Evolutionary conservation across 2,888 invertebrate genomes (phyloP), one percentile per base, ranked within the genome.

Genomic region (Lithophane semibrunnea): DNA sequence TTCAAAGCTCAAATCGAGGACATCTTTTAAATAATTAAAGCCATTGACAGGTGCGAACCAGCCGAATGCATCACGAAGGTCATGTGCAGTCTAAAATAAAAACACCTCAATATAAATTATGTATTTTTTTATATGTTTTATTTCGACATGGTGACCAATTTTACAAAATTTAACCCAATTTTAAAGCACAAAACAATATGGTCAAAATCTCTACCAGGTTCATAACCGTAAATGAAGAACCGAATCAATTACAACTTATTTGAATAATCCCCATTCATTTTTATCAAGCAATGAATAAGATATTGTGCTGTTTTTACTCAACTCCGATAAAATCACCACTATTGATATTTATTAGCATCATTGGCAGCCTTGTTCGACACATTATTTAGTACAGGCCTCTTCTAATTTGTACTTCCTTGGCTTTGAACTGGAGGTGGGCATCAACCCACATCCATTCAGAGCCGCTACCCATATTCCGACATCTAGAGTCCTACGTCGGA

Each of bases 11-110:
- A 0, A 0, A 0, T 0, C 0, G 0, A 42, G 0, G 37, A 37
- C 37, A 37, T 37, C 37, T 5, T 5, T 4, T 60, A 82, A 64
- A 64, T 75, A 82, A 67, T 82, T 84, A 13, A 75, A 80, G 0
- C 0, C 0, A 63, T 58, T 47, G 9, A 68, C 71, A 10, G 29
- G 58, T 8, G 68, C 37, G 0, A 0, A 4, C 4, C 37, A 5
- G 4, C 5, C 5, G 37, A 37, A 37, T 37, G 37, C 37, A 0
- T 37, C 37, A 37, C 3, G 4, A 37, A 4, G 4, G 37, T 37
- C 37, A 37, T 37, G 5, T 37, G 37, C 79, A 29, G 0, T 0
- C 77, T 77, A 10, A 73, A 77, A 77, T 18, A 47, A 73, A 49
- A 74, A 44, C 2, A 56, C 3, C 47, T 72, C 2, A 21, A 21